These are phyloP conservation scores for Chrysaora quinquecirrha DNA, from an alignment of 30 jellyfish, hydroid and myxozoan genomes.

Conservation along the genomic window DNA sequence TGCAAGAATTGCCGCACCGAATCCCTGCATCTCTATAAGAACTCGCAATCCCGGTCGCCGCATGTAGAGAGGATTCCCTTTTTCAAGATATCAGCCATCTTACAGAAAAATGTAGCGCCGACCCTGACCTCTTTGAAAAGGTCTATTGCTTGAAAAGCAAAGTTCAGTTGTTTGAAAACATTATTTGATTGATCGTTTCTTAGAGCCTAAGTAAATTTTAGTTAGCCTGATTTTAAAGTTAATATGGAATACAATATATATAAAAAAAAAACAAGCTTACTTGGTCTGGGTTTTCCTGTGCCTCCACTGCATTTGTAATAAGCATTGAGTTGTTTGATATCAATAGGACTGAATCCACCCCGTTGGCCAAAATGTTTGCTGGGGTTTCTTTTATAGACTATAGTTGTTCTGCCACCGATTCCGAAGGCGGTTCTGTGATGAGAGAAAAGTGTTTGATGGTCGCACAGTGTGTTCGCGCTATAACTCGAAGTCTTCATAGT, in stretches of 20 bases:
- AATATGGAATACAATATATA: not conserved
- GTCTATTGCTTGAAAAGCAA: not conserved
- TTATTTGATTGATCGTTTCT: too few species aligned
- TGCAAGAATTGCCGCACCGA: too few species aligned
- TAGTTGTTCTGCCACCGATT: constrained; percentile 78
- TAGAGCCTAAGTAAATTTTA: not conserved
- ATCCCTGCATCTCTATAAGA: too few species aligned
- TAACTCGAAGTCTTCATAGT: too few species aligned
- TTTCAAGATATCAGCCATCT: too few species aligned
- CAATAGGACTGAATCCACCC: constrained; percentile 73
- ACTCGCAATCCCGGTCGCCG: not conserved
- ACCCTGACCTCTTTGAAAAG: too few species aligned
- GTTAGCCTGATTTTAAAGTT: not conserved
- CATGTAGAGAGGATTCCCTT: too few species aligned
- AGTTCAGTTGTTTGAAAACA: too few species aligned
- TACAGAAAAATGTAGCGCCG: too few species aligned
- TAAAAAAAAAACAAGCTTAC: not conserved
- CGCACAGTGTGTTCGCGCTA: too few species aligned
- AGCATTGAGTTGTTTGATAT: not conserved
- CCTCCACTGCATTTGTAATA: constrained; percentile 9
- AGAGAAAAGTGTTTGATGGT: not conserved
- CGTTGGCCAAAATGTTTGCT: constrained; percentile 84
- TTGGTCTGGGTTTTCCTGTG: too few species aligned
- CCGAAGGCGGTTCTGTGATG: constrained; percentile 97
- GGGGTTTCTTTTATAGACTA: constrained; percentile 66